These are phyloP conservation scores for Stercorarius parasiticus DNA, from an alignment of 2,113 vertebrate genomes.

Conservation along the genomic window DNA sequence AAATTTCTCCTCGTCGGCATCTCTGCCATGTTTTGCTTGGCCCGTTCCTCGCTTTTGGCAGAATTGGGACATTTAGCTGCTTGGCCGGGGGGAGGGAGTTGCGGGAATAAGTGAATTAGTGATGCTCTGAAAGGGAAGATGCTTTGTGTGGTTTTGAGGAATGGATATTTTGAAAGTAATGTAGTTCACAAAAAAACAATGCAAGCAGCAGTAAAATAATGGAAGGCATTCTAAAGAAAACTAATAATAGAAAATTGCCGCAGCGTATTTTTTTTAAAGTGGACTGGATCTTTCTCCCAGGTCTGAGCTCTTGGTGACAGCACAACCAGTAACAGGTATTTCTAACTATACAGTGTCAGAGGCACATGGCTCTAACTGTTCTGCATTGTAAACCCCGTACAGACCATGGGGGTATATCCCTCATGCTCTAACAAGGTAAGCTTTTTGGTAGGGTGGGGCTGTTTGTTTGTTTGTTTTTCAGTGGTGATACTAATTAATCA, in stretches of 20 bases:
- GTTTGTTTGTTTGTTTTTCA: not conserved
- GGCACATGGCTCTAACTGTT: not conserved
- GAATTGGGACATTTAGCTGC: not conserved
- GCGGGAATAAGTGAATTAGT: not conserved
- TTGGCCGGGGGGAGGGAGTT: not conserved
- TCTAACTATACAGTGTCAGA: not conserved
- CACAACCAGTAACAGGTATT: not conserved
- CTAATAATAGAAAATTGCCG: not conserved
- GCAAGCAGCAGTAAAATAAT: not conserved
- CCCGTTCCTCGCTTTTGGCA: not conserved
- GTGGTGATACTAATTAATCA: not conserved
- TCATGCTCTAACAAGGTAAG: not conserved
- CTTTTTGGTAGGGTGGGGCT: not conserved
- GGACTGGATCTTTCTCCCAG: not conserved
- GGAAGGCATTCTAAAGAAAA: not conserved
- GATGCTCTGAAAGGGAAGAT: not conserved
- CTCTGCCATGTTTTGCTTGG: not conserved
- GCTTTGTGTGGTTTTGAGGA: not conserved
- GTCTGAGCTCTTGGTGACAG: not conserved
- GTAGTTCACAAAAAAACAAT: not conserved
- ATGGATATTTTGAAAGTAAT: not conserved
- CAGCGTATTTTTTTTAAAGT: not conserved
- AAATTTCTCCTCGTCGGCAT: not conserved
- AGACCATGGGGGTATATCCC: not conserved
- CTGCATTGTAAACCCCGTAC: not conserved